Evolutionary conservation across 2,888 invertebrate genomes (phyloP).

Genomic region (Leucania comma): DNA sequence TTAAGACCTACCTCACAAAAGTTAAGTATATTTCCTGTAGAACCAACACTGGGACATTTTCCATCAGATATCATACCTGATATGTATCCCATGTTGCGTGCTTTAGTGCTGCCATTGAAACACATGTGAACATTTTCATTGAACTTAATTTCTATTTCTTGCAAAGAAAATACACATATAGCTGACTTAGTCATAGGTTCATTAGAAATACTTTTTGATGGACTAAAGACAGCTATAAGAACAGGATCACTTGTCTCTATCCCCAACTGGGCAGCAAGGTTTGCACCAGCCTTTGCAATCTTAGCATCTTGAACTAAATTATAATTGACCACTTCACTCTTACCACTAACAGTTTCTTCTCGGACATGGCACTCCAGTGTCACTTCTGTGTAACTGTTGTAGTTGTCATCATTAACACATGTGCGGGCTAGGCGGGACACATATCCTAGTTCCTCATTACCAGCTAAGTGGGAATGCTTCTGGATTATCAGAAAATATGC

Average conservation of each 20-base stretch:
- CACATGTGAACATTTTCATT: constrained; percentile 99
- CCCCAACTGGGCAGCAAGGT: constrained; percentile 95
- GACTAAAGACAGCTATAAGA: constrained; percentile 96
- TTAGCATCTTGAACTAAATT: constrained; percentile 98
- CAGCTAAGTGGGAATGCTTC: constrained; percentile 96
- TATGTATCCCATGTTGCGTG: constrained; percentile 97
- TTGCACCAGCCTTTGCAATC: constrained; percentile 95
- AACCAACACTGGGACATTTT: constrained; percentile 96
- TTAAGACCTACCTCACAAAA: constrained; percentile 98
- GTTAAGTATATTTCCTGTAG: constrained; percentile 97
- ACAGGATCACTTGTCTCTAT: constrained; percentile 95
- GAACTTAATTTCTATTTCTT: constrained; percentile 97
- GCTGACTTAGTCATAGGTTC: constrained; percentile 96
- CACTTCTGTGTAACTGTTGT: constrained; percentile 99
- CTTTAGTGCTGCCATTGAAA: constrained; percentile 98
- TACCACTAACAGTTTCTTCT: constrained; percentile 89
- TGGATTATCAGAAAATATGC: constrained; percentile 99
- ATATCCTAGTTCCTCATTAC: constrained; percentile 97
- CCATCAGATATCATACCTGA: constrained; percentile 98
- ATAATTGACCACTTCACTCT: constrained; percentile 92
- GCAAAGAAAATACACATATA: constrained; percentile 97
- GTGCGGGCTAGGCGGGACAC: constrained; percentile 97
- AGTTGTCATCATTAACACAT: constrained; percentile 98
- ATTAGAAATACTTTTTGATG: constrained; percentile 96
- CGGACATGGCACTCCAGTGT: constrained; percentile 96